Base-by-base conservation (phyloP, 2,113 vertebrate species). In the Rhipidura dahli region DNA sequence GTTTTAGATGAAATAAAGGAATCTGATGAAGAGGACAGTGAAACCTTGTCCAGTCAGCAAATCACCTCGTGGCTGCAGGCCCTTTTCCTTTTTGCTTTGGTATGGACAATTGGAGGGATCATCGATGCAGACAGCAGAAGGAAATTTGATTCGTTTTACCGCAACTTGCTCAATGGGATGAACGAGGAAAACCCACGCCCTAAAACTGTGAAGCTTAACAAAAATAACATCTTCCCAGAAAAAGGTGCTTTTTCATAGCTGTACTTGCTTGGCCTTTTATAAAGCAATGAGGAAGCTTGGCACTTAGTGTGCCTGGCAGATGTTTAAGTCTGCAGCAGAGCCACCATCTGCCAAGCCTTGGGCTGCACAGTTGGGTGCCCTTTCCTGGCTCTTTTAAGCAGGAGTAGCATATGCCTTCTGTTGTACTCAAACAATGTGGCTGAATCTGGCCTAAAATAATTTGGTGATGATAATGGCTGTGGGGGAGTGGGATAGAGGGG, bases 101-200 rank as follows among this genome's bases (percentile, higher is more conserved):
- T 99, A 35, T 99, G 99, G 99, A 98, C 98, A 3, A 69, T 99
- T 69, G 98, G 98, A 2, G 98, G 98, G 80, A 98, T 98, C 77
- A 98, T 99, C 35, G 98, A 98, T 9, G 97, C 97, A 15, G 98
- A 98, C 35, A 98, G 98, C 96, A 98, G 98, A 57, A 99, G 98
- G 83, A 99, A 98, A 95, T 99, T 99, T 94, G 99, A 99, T 89
- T 16, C 90, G 3, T 99, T 99, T 97, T 99, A 98, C 94, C 98
- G 99, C 31, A 97, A 96, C 86, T 96, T 99, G 78, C 97, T 99
- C 22, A 93, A 94, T 79, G 99, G 98, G 78, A 95, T 89, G 91
- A 94, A 98, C 3, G 90, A 98, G 24, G 83, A 97, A 47, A 57
- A 98, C 83, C 99, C 98, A 21, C 92, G 98, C 17, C 99, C 99